Base-by-base conservation (phyloP, 2,113 vertebrate genomes). In the Caranx melampygus region DNA sequence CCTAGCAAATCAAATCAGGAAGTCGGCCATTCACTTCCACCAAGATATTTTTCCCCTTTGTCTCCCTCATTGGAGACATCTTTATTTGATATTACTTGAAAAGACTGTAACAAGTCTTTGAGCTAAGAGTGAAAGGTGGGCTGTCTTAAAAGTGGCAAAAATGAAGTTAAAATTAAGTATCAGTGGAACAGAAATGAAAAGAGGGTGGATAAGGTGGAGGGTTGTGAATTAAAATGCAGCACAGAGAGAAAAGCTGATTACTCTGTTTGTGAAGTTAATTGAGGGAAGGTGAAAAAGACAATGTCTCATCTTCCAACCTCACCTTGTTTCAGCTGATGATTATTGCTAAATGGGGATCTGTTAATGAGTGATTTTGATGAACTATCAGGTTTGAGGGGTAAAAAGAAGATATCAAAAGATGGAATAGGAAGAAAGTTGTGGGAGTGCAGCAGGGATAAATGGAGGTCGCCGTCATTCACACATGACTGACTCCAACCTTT, bases 401-500 rank as follows among this genome's bases (percentile, higher is more conserved):
- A 75, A 61, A 74, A 51, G 37, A 64, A 31, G n/a, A 16, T 83
- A 83, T 81, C 58, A 78, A 66, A 47, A 15, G 15, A 21, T 57
- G 64, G 69, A 47, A 72, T 13, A 26, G 65, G 55, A 72, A 49
- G 34, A 47, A 31, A 21, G 78, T 65, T 51, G 60, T 37, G 44
- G 49, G 59, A 72, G 44, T 59, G 49, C 20, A 68, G 58, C 55
- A 86, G 78, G 70, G 77, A 90, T 74, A 84, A 86, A 85, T 47
- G 75, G 68, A 85, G 70, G 58, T 51, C 79, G 59, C 94, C 95
- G 95, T 97, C 95, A 94, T 96, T 96, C 95, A 97, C 96, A 96
- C 96, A 96, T 96, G 96, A 97, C 95, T 96, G 95, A 95, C 95
- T 96, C 96, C 95, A 96, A 96, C 96, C 95, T 97, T 96, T 97